Conservation (phyloP, 2,113 vertebrate genomes). For the Rhabdomys dilectus region DNA sequence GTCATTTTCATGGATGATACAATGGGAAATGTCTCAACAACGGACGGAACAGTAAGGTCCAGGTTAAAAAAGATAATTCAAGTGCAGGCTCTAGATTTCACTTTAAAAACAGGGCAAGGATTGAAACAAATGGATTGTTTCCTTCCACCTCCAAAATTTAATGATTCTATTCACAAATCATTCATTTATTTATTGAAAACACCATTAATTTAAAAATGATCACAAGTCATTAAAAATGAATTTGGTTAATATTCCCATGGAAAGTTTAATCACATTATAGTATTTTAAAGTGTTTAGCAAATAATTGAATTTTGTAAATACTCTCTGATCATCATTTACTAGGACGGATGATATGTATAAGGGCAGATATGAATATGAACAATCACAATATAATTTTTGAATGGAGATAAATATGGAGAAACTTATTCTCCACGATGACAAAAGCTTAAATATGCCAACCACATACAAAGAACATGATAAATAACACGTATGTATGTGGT, state of each 20-base stretch:
- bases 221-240: neutral
- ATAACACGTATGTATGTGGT: neutral
- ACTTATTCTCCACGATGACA: neutral
- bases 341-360: neutral
- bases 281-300: neutral
- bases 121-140: neutral
- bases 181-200: constrained; percentile 23
- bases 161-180: neutral
- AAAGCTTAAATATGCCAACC: neutral
- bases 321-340: neutral
- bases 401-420: neutral
- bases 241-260: neutral
- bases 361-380: neutral
- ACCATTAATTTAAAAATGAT: neutral
- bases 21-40: neutral
- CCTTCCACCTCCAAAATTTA: constrained; percentile 11
- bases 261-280: neutral
- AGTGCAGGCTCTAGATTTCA: neutral
- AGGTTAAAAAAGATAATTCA: neutral
- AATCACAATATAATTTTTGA: neutral
- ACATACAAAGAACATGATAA: neutral
- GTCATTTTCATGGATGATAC: neutral
- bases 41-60: neutral
- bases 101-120: neutral
- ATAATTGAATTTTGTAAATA: neutral